A percentile compares a stretch with the other conserved stretches of the same genome.
These are phyloP conservation scores for Perca fluviatilis DNA, from an alignment of 2,113 vertebrate species.

Conservation along the genomic window DNA sequence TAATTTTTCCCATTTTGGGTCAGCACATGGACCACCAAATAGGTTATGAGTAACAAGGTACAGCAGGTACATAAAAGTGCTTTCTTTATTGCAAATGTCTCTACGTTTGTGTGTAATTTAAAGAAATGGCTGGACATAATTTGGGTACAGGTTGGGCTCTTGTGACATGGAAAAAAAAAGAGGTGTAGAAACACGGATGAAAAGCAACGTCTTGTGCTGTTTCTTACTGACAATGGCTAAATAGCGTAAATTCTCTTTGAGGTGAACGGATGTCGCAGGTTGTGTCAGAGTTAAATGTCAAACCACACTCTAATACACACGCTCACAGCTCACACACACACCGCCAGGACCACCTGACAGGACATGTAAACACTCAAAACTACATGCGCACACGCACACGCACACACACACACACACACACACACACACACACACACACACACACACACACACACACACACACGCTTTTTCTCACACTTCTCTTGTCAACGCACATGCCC, in stretches of 20 bases:
- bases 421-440: background rate
- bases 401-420: constrained; percentile 1
- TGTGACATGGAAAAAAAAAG: constrained; percentile 28
- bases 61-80: background rate
- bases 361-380: constrained; percentile 70
- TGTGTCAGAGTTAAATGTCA: constrained; percentile 82
- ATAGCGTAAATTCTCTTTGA: constrained; percentile 54
- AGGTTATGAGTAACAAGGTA: too few species aligned
- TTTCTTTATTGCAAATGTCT: background rate
- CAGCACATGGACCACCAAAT: background rate
- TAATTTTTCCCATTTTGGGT: background rate
- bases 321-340: constrained; percentile 31
- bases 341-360: constrained; percentile 73
- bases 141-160: background rate
- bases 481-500: constrained; percentile 22
- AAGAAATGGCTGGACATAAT: too few species aligned
- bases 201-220: constrained; percentile 13
- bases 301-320: constrained; percentile 80
- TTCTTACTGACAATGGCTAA: constrained; percentile 47
- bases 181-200: constrained; percentile 17
- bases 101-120: background rate
- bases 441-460: background rate
- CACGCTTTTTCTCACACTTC: background rate
- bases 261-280: constrained; percentile 70
- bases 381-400: constrained; percentile 6